These are phyloP conservation scores for Idaea biselata DNA, from an alignment of 2,888 invertebrate species.

Conservation along the genomic window DNA sequence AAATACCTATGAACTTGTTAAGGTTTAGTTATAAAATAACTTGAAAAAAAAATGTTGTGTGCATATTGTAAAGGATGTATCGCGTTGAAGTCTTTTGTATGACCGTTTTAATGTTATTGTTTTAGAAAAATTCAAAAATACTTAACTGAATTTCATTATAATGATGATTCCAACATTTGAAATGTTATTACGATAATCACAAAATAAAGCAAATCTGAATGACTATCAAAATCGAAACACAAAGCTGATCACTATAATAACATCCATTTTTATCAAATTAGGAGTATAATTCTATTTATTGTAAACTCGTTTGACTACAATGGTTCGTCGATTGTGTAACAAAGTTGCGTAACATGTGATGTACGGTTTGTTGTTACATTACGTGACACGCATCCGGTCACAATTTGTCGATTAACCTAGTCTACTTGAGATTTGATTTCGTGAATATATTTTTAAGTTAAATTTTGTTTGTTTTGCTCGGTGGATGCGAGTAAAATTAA, in stretches of 20 bases:
- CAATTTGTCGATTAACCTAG: constrained; percentile 1
- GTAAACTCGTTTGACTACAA: background rate
- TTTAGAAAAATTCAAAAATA: background rate
- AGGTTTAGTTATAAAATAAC: no score
- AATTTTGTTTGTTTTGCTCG: no score
- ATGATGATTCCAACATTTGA: background rate
- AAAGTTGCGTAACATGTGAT: background rate
- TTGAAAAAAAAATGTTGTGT: background rate
- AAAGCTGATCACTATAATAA: background rate
- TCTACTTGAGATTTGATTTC: background rate
- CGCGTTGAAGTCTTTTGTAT: background rate
- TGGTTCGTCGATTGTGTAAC: background rate
- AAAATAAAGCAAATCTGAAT: background rate
- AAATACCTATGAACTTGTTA: no score
- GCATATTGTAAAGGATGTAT: background rate
- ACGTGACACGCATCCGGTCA: background rate
- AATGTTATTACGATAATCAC: background rate
- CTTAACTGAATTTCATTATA: no score
- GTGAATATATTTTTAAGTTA: background rate
- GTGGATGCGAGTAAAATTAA: no score
- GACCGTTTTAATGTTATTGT: background rate
- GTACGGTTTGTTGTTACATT: background rate
- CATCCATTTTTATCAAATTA: background rate
- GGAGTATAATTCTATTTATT: background rate
- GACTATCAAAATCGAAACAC: background rate